Evolutionary conservation across 2,888 invertebrate genomes (phyloP), one percentile per base, ranked within the genome.

Genomic region (Chrysopilus asiliformis): DNA sequence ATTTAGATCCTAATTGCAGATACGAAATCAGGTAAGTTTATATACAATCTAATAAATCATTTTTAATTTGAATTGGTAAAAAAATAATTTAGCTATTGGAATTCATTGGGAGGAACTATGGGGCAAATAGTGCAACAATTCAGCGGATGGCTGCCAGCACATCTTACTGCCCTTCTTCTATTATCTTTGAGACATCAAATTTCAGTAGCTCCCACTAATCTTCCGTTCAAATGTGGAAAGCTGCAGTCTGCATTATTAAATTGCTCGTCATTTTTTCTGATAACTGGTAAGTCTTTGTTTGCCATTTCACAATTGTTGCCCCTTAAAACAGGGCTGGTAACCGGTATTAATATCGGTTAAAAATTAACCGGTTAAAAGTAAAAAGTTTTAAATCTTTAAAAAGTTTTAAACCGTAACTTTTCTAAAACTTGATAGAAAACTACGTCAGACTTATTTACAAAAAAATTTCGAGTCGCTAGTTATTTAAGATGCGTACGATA

Each of bases 1-100:
- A 73, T 34, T 60, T 83, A 46, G 80, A 83, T 54, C 78, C 83
- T 4, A 64, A 68, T 26, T 85, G 84, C 52, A 69, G 69, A n/a
- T 84, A 76, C 52, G 67, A 64, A 35, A 66, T 81, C 26, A 74
- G 73, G 76, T 78, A 62, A 55, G n/a, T 32, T 7, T n/a, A n/a
- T n/a, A n/a, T n/a, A n/a, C n/a, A n/a, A n/a, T n/a, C n/a, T n/a
- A n/a, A n/a, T n/a, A n/a, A n/a, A n/a, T n/a, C n/a, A n/a, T n/a
- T n/a, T n/a, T n/a, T n/a, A n/a, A n/a, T n/a, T n/a, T n/a, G n/a
- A n/a, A n/a, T n/a, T n/a, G n/a, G n/a, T n/a, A n/a, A n/a, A n/a
- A n/a, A n/a, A n/a, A n/a, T n/a, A n/a, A n/a, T n/a, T 8, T 17
- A 22, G 24, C 58, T 58, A 40, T 59, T 49, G 71, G 39, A 57